Evolutionary conservation across 2,113 vertebrate species (phyloP), one percentile per base, ranked within the genome.

Genomic region (Chiloscyllium plagiosum): DNA sequence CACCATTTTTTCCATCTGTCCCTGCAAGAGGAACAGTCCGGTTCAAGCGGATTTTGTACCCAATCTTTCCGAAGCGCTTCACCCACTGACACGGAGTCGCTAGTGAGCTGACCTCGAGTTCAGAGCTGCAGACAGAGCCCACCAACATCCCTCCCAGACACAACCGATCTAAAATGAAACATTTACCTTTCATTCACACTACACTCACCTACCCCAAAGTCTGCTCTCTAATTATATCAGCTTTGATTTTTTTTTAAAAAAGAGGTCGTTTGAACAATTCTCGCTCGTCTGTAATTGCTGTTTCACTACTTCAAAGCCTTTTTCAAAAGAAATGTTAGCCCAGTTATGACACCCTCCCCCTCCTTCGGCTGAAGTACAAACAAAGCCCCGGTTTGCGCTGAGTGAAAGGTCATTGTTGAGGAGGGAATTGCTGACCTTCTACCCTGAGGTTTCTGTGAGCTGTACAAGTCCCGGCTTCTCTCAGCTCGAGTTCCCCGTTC

Each of bases 1-100:
- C 13, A 96, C 86, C 0, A 97, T 33, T 42, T 72, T 78, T 68
- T 56, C 76, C 70, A 70, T 68, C 89, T 7, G 37, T 50, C 56
- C 10, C 89, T 95, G 94, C 22, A 37, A 33, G 47, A 29, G 94
- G 4, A 37, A 70, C 37, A 29, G 94, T 5, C 52, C 6, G n/a
- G 65, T 6, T 66, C 33, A 66, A 66, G n/a, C 33, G 52, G 61
- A 29, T 13, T 90, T 80, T 80, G 33, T 65, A 26, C 47, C 47
- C 19, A 24, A 87, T 12, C 85, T 6, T 24, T 42, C 80, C 20
- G 0, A 83, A 83, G 6, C 80, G 37, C 80, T 20, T 22, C n/a
- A 37, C 17, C 29, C 87, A 33, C 52, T 17, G 52, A 65, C 19
- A 90, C 50, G 8, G 17, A 19, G 20, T 42, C 4, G 80, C 80